These are phyloP conservation scores for Anisognathus igniventris DNA, from an alignment of 2,797 vertebrate species.

Conservation along the genomic window DNA sequence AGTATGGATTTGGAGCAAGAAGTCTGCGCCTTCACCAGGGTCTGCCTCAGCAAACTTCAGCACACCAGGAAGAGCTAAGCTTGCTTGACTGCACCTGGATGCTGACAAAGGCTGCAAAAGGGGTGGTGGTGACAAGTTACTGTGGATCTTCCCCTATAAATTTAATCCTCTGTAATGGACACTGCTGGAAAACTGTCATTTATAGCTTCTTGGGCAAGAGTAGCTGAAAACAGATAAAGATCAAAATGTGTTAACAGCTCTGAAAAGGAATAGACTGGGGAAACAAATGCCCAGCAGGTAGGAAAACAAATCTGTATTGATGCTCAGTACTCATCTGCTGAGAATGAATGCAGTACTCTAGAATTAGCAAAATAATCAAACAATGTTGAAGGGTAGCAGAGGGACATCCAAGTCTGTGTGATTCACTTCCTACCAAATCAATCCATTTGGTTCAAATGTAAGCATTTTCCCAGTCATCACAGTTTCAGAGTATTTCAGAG, in stretches of 20 bases:
- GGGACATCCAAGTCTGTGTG: conserved; percentile 7
- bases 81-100: background rate
- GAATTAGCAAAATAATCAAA: conserved; percentile 48
- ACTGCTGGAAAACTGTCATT: background rate
- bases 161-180: background rate
- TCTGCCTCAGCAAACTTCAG: background rate
- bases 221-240: background rate
- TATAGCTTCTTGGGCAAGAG: background rate
- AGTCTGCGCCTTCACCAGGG: background rate
- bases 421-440: conserved; percentile 42
- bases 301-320: conserved; percentile 20
- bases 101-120: background rate
- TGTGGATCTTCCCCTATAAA: background rate
- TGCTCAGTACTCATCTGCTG: background rate
- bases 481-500: background rate
- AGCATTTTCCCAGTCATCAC: background rate
- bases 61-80: background rate
- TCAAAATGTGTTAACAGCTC: background rate
- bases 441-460: conserved; percentile 14
- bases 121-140: background rate
- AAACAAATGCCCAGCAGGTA: conserved; percentile 8
- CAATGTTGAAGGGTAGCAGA: background rate
- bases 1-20: background rate
- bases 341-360: background rate
- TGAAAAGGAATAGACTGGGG: background rate